These are phyloP conservation scores for Diceros bicornis DNA, from an alignment of 2,797 vertebrate genomes.

Conservation along the genomic window DNA sequence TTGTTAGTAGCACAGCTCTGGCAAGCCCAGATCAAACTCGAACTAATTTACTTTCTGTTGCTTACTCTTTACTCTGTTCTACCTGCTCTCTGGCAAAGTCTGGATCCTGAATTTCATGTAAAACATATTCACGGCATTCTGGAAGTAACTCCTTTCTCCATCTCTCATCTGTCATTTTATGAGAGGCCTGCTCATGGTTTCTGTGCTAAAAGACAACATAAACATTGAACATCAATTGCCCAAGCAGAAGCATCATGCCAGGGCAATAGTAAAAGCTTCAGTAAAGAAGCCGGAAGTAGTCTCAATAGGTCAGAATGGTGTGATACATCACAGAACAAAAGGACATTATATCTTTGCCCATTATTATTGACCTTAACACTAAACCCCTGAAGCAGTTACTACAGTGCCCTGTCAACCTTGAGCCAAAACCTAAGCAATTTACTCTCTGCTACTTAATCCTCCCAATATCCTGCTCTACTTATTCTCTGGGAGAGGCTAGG, in stretches of 20 bases:
- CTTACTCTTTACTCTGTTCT: slow-evolving; percentile 35
- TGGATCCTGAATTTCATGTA: slow-evolving; percentile 42
- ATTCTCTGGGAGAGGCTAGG: not conserved
- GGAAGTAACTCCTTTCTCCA: slow-evolving; percentile 57
- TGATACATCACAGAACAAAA: slow-evolving; percentile 2
- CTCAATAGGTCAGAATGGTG: not conserved
- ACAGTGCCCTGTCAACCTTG: not conserved
- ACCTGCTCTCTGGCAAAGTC: slow-evolving; percentile 29
- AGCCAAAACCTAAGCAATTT: slow-evolving; percentile 40
- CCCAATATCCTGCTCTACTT: not conserved
- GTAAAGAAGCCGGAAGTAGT: not conserved
- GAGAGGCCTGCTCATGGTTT: not conserved
- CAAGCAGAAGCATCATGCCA: not conserved
- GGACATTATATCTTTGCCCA: not conserved
- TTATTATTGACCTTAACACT: slow-evolving; percentile 34
- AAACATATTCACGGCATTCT: not conserved
- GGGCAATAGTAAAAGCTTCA: not conserved
- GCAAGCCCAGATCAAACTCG: not conserved
- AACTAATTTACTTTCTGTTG: not conserved
- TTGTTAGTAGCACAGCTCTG: not conserved
- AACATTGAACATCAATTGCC: not conserved
- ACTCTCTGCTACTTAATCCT: not conserved
- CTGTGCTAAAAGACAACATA: slow-evolving; percentile 53
- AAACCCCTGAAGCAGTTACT: not conserved
- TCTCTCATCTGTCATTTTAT: slow-evolving; percentile 15